Evolutionary conservation across 2,888 invertebrate genomes (phyloP).

Genomic region (Lathronympha strigana): DNA sequence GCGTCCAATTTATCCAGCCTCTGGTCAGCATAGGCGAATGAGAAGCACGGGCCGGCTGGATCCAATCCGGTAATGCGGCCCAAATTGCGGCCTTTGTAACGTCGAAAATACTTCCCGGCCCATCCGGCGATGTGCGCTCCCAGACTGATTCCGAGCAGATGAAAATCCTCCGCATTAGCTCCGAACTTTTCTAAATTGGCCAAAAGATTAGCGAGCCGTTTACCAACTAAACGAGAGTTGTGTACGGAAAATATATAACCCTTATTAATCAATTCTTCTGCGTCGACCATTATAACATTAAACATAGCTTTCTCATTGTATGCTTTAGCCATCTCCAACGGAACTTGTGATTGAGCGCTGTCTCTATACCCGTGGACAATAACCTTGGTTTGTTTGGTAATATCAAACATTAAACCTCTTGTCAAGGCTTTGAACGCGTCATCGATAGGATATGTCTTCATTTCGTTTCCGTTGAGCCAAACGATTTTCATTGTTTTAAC

Average conservation of each 20-base stretch:
- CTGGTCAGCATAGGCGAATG: conserved; percentile 71
- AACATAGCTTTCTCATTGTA: conserved; percentile 77
- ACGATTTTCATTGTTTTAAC: conserved; percentile 74
- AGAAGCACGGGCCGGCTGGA: conserved; percentile 80
- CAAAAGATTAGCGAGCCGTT: conserved; percentile 80
- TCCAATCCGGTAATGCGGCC: conserved; percentile 79
- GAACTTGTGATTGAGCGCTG: conserved; percentile 72
- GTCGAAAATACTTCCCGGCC: conserved; percentile 75
- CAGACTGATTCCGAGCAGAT: conserved; percentile 84
- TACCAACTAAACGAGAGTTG: conserved; percentile 77
- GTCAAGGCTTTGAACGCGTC: conserved; percentile 67
- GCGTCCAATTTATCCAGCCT: conserved; percentile 76
- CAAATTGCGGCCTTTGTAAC: conserved; percentile 66
- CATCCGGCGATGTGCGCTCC: conserved; percentile 84
- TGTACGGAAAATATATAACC: conserved; percentile 75
- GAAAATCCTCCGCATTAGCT: conserved; percentile 77
- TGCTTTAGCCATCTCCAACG: conserved; percentile 70
- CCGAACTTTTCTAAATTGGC: conserved; percentile 75
- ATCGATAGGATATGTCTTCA: conserved; percentile 66
- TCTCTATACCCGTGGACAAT: conserved; percentile 79
- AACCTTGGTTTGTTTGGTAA: conserved; percentile 76
- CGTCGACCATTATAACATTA: conserved; percentile 76
- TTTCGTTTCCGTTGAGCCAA: conserved; percentile 59
- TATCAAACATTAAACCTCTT: conserved; percentile 68
- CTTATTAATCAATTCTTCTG: conserved; percentile 73